Conservation (phyloP, 2,797 vertebrate species). For the Spondyliosoma cantharus region DNA sequence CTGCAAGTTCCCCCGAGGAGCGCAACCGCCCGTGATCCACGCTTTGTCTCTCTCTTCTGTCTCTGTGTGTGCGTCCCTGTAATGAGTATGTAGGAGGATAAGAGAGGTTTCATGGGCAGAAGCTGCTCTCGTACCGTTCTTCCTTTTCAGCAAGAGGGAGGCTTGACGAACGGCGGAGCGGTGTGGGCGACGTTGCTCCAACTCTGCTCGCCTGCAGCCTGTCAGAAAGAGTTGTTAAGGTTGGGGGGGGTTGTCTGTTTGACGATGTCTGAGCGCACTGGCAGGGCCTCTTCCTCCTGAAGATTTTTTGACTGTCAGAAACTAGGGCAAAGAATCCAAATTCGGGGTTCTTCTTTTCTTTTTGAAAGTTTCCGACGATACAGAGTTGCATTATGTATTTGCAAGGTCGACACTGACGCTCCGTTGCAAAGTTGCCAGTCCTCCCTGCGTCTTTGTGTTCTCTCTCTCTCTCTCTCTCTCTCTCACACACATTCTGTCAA, state of each 20-base stretch:
- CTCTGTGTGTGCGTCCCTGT: conserved; percentile 40
- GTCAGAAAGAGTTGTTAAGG: conserved; percentile 57
- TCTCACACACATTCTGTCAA: conserved; percentile 1
- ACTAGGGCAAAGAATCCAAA: conserved; percentile 62
- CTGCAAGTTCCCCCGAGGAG: conserved; percentile 46
- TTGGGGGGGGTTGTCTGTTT: conserved; percentile 37
- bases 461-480: conserved; percentile 28
- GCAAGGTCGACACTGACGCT: conserved; percentile 38
- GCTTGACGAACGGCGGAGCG: conserved; percentile 28
- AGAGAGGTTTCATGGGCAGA: conserved; percentile 67
- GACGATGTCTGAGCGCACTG: conserved; percentile 42
- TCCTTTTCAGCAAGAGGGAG: conserved; percentile 51
- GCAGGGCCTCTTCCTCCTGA: conserved; percentile 46
- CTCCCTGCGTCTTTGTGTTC: neutral
- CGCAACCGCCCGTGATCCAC: conserved; percentile 35
- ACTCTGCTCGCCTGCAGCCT: conserved; percentile 65
- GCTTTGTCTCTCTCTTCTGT: conserved; percentile 51
- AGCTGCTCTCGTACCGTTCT: conserved; percentile 37
- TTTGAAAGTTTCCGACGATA: conserved; percentile 45
- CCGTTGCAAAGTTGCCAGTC: conserved; percentile 23
- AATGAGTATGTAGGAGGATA: conserved; percentile 77
- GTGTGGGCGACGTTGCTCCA: conserved; percentile 66
- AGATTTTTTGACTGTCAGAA: conserved; percentile 66
- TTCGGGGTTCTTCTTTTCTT: conserved; percentile 25
- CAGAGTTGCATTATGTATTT: conserved; percentile 43